Base-by-base conservation (phyloP, 2,888 invertebrate species). In the Malachius bipustulatus region DNA sequence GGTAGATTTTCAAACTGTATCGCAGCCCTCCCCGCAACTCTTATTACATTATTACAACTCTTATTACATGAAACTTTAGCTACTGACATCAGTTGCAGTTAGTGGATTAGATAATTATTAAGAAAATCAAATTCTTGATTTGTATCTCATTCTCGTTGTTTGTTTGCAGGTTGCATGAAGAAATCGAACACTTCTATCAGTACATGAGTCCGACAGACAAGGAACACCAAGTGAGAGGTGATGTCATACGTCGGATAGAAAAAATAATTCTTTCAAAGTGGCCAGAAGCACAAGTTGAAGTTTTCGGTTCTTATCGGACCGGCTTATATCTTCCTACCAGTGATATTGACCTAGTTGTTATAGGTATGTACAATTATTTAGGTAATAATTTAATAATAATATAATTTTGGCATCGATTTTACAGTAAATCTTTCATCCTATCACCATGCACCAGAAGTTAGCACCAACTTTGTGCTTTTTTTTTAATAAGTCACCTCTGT, bases 271-370 rank as follows among this genome's bases (percentile, higher is more conserved):
- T 79, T 47, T 73, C 81, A 53, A 73, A 93, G 52, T 96, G 93
- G 91, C 89, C 90, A 40, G 80, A 85, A 57, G 90, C 94, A 39
- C 73, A 85, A 62, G 93, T 97, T 46, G 91, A 96, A 68, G 85
- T 96, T 54, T 98, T 97, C 70, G 97, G 97, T 54, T 94, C 94
- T 56, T 96, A 94, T 68, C 78, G 90, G 50, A 97, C 97, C 44
- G 93, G 93, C 36, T 77, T 98, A 46, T 98, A 96, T 69, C 74
- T 98, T 60, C 97, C 97, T 46, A 96, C 96, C 55, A 93, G 93
- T 57, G 80, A 80, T 57, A 79, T 80, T 53, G 74, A 75, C 52
- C 54, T 64, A 38, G 75, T 75, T 37, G 73, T 75, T 39, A 73
- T 75, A 50, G 75, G 75, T 73, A 54, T 42, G 46, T 29, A 33